Evolutionary conservation across 2,797 vertebrate genomes (phyloP).

Genomic region (Megalops cyprinoides): DNA sequence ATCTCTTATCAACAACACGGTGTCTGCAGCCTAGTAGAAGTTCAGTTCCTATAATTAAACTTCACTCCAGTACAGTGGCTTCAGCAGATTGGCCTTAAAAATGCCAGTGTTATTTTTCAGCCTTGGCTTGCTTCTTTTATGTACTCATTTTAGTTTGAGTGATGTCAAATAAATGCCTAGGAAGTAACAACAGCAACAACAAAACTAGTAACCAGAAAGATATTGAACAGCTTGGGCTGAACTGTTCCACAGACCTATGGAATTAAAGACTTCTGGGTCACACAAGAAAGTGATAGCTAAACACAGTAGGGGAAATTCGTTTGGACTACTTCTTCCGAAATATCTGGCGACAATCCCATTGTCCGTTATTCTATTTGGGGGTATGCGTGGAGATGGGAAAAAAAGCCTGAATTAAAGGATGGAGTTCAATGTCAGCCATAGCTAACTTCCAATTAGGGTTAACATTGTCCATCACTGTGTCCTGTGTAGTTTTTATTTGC

Average conservation of each 20-base stretch:
- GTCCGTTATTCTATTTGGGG: neutral
- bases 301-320: neutral
- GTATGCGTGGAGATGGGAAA: neutral
- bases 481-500: neutral
- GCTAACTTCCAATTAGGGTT: neutral
- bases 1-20: slow-evolving; percentile 72
- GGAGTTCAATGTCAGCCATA: neutral
- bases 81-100: slow-evolving; percentile 69
- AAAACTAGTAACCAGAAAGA: neutral
- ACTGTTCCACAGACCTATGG: neutral
- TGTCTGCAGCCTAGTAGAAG: slow-evolving; percentile 76
- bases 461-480: neutral
- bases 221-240: neutral
- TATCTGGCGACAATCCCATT: neutral
- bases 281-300: neutral
- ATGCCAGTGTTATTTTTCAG: neutral
- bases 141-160: neutral
- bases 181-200: neutral
- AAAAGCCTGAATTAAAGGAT: neutral
- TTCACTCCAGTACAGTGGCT: slow-evolving; percentile 19
- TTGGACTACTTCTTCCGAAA: neutral
- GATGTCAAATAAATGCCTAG: neutral
- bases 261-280: neutral
- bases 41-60: slow-evolving; percentile 79
- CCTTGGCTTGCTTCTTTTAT: neutral